phyloP scores from a whole-genome alignment of 2,888 invertebrate species.

The Hermodice carunculata region DNA sequence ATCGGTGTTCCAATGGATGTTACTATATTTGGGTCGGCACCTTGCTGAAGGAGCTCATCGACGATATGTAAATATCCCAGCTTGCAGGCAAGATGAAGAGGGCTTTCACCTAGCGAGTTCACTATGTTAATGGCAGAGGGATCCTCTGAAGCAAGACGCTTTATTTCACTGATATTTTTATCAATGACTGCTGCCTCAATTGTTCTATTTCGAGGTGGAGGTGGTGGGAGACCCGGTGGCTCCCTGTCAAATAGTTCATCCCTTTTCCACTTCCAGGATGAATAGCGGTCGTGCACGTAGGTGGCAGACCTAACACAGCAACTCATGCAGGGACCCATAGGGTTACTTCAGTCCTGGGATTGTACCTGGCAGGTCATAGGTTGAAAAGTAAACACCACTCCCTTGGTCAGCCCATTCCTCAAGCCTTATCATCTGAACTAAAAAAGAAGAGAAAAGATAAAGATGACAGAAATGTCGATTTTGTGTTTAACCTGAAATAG shows the following conservation, averaged over 20 bases:
- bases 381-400: too few species aligned
- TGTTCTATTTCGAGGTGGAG: background rate
- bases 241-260: slow-evolving; percentile 5
- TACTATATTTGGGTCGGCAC: background rate
- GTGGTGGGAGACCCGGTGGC: background rate
- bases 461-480: too few species aligned
- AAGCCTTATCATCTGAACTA: too few species aligned
- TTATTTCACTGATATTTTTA: slow-evolving; percentile 6
- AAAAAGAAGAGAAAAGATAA: too few species aligned
- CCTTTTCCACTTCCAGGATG: slow-evolving; percentile 13
- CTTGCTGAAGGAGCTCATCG: slow-evolving; percentile 1
- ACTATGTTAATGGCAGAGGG: background rate
- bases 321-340: slow-evolving; percentile 2
- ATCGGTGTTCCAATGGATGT: slow-evolving; percentile 12
- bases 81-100: slow-evolving; percentile 15
- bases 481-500: too few species aligned
- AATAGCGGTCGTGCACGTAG: slow-evolving; percentile 1
- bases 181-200: slow-evolving; percentile 14
- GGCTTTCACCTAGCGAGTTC: slow-evolving; percentile 11
- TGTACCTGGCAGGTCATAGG: too few species aligned
- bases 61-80: slow-evolving; percentile 10
- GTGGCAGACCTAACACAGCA: slow-evolving; percentile 1
- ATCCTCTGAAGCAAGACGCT: slow-evolving; percentile 4
- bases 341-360: background rate
- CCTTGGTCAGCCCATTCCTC: too few species aligned